Evolutionary conservation across 2,113 vertebrate genomes (phyloP), one percentile per base, ranked within the genome.

Genomic region (Syngnathoides biaculeatus): DNA sequence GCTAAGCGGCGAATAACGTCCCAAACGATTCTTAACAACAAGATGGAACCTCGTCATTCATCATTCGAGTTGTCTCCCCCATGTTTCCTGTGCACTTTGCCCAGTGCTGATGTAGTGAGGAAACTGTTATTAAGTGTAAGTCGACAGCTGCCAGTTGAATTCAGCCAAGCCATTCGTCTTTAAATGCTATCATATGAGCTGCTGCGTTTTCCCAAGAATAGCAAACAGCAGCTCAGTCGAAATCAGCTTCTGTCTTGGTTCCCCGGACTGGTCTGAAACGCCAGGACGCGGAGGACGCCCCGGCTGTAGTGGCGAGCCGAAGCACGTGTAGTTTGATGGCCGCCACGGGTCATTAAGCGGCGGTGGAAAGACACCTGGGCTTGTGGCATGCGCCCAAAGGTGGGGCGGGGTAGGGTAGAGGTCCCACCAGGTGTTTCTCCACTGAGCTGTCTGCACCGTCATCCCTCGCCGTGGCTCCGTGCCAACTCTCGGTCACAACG

Each of bases 361-460:
- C 6, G 5, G n/a, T 82, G 71, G 71, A 78, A 81, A 79, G 79
- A 77, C 84, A 87, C 85, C 84, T 84, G 83, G 80, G 26, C 64
- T 26, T 4, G 63, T 74, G 73, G 75, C 45, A 72, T 80, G 71
- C 55, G 66, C 76, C 88, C 65, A 52, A 78, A 78, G 55, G 39
- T 66, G 43, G 43, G 17, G 26, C 14, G 42, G 13, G 22, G 47
- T 26, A 62, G 1, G 43, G 6, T 19, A 22, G 57, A 8, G 53
- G 48, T 17, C 60, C 67, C 62, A 67, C 80, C 80, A 87, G 84
- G 84, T 88, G 86, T 84, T 88, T 79, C 74, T 75, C 48, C 67
- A 39, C 65, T 5, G 11, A 75, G 57, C 77, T 80, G 78, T 75
- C 79, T 58, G 59, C 68, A 59, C 67, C 75, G 84, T 82, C 80